Evolutionary conservation across 2,797 vertebrate genomes (phyloP).

Genomic region (Kryptolebias ocellatus): DNA sequence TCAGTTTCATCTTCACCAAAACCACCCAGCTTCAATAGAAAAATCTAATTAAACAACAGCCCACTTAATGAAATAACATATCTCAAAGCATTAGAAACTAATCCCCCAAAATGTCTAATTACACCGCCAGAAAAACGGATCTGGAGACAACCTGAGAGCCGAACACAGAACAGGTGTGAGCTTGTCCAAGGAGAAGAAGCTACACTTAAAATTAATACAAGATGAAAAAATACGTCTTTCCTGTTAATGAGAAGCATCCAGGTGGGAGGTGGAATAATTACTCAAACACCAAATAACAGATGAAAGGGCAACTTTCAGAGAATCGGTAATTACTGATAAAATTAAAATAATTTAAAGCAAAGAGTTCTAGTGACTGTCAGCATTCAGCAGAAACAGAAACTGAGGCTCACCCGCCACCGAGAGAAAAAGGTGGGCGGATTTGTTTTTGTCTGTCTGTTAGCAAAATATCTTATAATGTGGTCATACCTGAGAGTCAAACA

Average conservation of each 20-base stretch:
- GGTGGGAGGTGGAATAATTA: neutral
- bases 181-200: neutral
- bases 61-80: neutral
- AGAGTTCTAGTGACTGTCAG: no score
- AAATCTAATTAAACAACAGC: constrained; percentile 21
- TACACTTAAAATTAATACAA: neutral
- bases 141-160: neutral
- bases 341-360: neutral
- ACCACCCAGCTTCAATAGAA: constrained; percentile 16
- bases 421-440: no score
- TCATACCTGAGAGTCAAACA: no score
- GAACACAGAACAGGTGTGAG: neutral
- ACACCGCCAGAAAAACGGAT: neutral
- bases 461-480: no score
- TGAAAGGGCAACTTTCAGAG: neutral
- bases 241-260: neutral
- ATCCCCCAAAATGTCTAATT: constrained; percentile 6
- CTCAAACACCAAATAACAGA: neutral
- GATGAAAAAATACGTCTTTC: neutral
- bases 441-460: no score
- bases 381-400: no score
- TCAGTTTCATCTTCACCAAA: constrained; percentile 15
- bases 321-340: neutral
- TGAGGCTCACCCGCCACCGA: no score
- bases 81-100: neutral